These are phyloP conservation scores for Orchesella cincta DNA, from an alignment of 1,140 invertebrate genomes.

Conservation along the genomic window DNA sequence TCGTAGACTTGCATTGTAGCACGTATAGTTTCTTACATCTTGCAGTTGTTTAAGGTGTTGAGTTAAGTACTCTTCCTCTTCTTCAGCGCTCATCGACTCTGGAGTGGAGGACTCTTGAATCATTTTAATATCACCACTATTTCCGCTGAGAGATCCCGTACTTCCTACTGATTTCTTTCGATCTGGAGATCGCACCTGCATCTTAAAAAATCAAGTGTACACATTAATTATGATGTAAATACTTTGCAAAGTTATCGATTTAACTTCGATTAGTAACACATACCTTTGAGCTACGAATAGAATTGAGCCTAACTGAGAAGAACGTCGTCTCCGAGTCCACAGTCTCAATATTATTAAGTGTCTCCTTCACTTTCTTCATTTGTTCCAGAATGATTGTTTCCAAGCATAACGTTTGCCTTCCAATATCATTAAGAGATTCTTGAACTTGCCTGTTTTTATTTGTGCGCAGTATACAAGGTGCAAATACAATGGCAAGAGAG, in stretches of 20 bases:
- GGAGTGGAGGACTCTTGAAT: slow-evolving; percentile 35
- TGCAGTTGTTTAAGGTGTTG: slow-evolving; percentile 47
- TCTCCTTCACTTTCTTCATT: slow-evolving; percentile 64
- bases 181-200: slow-evolving; percentile 38
- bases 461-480: slow-evolving; percentile 77
- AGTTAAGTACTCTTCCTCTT: slow-evolving; percentile 49
- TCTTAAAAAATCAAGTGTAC: slow-evolving; percentile 27
- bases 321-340: slow-evolving; percentile 79
- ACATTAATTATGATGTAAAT: neutral
- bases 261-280: slow-evolving; percentile 25
- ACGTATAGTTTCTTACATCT: slow-evolving; percentile 38
- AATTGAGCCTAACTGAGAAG: slow-evolving; percentile 71
- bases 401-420: slow-evolving; percentile 78
- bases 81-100: slow-evolving; percentile 49
- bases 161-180: slow-evolving; percentile 40
- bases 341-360: slow-evolving; percentile 83
- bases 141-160: slow-evolving; percentile 42
- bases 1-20: neutral
- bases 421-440: slow-evolving; percentile 63
- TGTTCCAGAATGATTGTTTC: slow-evolving; percentile 75
- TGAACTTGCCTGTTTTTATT: slow-evolving; percentile 63
- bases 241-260: neutral
- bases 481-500: slow-evolving; percentile 90
- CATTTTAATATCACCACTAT: slow-evolving; percentile 33
- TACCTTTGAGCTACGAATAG: slow-evolving; percentile 72